Evolutionary conservation across 2,888 invertebrate species (phyloP).

Genomic region (Lobophora halterata): DNA sequence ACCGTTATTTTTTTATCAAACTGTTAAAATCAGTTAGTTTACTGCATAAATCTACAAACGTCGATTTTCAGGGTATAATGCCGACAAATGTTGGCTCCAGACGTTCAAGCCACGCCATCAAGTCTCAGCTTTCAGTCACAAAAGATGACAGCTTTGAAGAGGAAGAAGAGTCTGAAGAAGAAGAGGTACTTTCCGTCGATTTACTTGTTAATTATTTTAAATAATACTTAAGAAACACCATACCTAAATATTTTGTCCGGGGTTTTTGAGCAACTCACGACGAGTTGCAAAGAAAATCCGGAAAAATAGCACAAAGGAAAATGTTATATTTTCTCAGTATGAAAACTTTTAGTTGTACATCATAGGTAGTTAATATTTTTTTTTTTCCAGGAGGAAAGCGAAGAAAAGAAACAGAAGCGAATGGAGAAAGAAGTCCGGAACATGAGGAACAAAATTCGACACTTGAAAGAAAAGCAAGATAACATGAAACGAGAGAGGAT

Average conservation of each 20-base stretch:
- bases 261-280: too few species aligned
- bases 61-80: conserved; percentile 69
- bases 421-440: conserved; percentile 82
- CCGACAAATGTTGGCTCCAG: conserved; percentile 71
- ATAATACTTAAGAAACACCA: too few species aligned
- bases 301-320: too few species aligned
- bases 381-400: conserved; percentile 73
- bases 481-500: conserved; percentile 90
- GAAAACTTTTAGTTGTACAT: too few species aligned
- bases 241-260: too few species aligned
- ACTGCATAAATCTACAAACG: too few species aligned
- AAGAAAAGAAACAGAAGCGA: conserved; percentile 82
- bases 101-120: conserved; percentile 75
- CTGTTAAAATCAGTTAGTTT: too few species aligned
- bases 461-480: conserved; percentile 85
- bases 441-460: conserved; percentile 85
- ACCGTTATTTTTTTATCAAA: too few species aligned
- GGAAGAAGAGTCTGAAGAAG: conserved; percentile 76
- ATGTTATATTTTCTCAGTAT: too few species aligned
- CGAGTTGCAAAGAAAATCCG: too few species aligned
- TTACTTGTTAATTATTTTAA: too few species aligned
- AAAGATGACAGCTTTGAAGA: conserved; percentile 79
- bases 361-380: too few species aligned
- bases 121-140: conserved; percentile 67
- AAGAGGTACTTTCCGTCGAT: conserved; percentile 59